Base-by-base conservation (phyloP, 2,888 invertebrate genomes). In the Tachina fera region DNA sequence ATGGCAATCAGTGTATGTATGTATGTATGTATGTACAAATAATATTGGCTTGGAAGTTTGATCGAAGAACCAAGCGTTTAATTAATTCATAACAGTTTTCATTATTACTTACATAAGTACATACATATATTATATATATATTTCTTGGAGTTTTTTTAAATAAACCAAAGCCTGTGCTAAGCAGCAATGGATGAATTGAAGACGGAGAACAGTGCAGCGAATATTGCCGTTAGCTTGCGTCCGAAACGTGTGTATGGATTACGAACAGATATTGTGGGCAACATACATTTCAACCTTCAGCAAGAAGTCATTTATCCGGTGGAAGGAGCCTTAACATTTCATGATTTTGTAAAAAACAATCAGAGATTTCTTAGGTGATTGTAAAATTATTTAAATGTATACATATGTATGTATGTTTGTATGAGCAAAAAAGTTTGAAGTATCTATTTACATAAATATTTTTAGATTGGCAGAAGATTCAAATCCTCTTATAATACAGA, bases 221-320 rank as follows among this genome's bases (percentile, higher is more conserved):
- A n/a, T 3, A 83, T 88, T 49, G 88, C 89, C 39, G 91, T 93
- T 41, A 86, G 88, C 10, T 91, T 93, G 53, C 89, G 91, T 31
- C 93, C 93, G 1, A 91, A 90, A 71, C 90, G 90, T 63, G 91
- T 93, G 22, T 93, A 92, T 81, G 93, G 93, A 6, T 75, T 93
- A 49, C 90, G 93, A 16, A 90, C 89, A 1, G 91, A 92, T 88
- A 91, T 95, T 83, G 93, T 94, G 88, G 95, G 95, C 79, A 97
- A 97, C 91, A 95, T 95, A 9, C 95, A 96, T 90, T 97, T 95
- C 89, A 93, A 96, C 77, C 94, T 94, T 22, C 96, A 96, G 90
- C 95, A 96, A 41, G 97, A 97, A 90, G 94, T 97, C 53, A 93
- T 97, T 68, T 97, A 97, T 92, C 96, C 97, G 0, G 96, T 96